Evolutionary conservation across 1,140 invertebrate species (phyloP), one percentile per base, ranked within the genome.

Genomic region (Orius laevigatus): DNA sequence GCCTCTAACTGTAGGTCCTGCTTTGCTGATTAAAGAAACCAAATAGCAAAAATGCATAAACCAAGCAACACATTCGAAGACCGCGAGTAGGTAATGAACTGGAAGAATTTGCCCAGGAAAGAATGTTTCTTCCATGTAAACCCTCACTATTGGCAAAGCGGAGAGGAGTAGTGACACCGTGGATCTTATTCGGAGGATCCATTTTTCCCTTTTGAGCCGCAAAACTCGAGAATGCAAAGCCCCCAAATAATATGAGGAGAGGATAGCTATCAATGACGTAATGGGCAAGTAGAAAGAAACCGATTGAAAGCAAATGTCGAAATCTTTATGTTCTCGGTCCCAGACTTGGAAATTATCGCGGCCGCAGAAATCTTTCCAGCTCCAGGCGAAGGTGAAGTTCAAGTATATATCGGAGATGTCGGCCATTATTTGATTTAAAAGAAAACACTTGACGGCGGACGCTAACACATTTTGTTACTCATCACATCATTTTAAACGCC

Each of bases 231-330:
- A 63, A 31, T 62, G 65, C 53, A 74, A 72, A 56, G 70, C 70
- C 14, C 81, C 83, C 52, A 79, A 74, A 62, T 82, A 80, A 66
- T 79, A 90, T 1, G 78, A 74, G 25, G 84, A 88, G 41, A 73
- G 60, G 16, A 81, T 66, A 5, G 81, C 76, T 51, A 89, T 68
- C 15, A 85, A 62, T 38, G 72, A 69, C 52, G 80, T 73, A 31
- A 77, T 60, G 18, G 84, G 83, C 49, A 84, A 50, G 3, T 59
- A 55, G 11, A 85, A 67, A 54, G 73, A 76, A 36, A 86, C 60
- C 59, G 84, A 73, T 62, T 87, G 81, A 60, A 89, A 89, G 62
- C 87, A 91, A 39, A 76, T 64, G 53, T 81, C 75, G 55, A 89
- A 69, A 63, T 87, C 81, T 57, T 75, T 74, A 5, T 69, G 71